Conservation (phyloP, 2,797 vertebrate species). For the Caiman crocodilus region DNA sequence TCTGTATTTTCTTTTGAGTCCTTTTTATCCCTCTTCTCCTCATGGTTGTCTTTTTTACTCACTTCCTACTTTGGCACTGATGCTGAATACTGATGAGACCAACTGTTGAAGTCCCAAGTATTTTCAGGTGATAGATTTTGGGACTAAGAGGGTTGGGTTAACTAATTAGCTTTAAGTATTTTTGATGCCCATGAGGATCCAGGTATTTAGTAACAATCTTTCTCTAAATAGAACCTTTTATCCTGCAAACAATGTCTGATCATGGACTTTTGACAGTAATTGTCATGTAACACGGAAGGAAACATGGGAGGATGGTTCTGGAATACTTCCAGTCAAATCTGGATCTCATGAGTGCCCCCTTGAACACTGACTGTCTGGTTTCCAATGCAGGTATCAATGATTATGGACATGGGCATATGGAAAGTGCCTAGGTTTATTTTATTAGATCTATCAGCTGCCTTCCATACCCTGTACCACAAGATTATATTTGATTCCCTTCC, state of each 20-base stretch:
- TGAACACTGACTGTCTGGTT: not conserved
- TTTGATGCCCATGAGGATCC: not conserved
- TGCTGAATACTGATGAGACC: slow-evolving; percentile 24
- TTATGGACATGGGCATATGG: not conserved
- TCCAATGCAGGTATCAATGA: not conserved
- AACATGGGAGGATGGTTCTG: not conserved
- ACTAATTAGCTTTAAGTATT: slow-evolving; percentile 43
- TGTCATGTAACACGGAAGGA: not conserved
- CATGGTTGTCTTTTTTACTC: not conserved
- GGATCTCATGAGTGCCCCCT: not conserved
- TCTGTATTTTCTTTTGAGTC: not conserved
- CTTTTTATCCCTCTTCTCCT: slow-evolving; percentile 42
- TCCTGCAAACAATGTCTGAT: slow-evolving; percentile 33
- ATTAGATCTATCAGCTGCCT: not conserved
- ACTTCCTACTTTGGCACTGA: slow-evolving; percentile 18
- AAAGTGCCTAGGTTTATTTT: not conserved
- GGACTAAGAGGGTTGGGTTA: slow-evolving; percentile 2
- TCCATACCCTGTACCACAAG: not conserved
- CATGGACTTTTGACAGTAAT: not conserved
- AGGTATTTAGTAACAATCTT: slow-evolving; percentile 23
- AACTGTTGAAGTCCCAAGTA: not conserved
- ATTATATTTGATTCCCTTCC: not conserved
- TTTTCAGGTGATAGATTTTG: slow-evolving; percentile 19
- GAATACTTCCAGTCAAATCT: not conserved
- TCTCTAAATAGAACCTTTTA: not conserved